These are phyloP conservation scores for Syndactyla subalaris DNA, from an alignment of 2,797 vertebrate species.

Conservation along the genomic window DNA sequence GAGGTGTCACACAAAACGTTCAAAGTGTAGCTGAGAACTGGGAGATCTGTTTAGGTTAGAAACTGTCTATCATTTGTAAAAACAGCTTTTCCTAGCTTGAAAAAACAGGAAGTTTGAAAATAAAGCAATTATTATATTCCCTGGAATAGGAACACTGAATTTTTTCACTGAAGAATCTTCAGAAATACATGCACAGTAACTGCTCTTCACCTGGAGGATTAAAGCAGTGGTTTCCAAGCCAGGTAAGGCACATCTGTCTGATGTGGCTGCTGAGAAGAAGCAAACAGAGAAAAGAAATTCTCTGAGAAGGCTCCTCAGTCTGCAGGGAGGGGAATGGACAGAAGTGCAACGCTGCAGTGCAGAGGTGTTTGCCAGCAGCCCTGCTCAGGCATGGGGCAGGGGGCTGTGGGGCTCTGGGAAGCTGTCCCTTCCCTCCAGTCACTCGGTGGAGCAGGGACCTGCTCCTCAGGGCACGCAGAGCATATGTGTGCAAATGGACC, in stretches of 20 bases:
- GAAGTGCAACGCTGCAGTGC: not conserved
- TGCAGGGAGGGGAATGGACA: not conserved
- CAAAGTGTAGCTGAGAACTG: not conserved
- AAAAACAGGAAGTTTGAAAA: not conserved
- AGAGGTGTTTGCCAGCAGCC: not conserved
- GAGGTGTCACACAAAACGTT: not conserved
- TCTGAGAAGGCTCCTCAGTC: not conserved
- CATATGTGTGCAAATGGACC: not conserved
- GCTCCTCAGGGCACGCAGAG: not conserved
- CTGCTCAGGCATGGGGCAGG: rapidly evolving
- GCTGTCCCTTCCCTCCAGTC: not conserved
- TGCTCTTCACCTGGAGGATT: not conserved
- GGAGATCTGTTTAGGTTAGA: not conserved
- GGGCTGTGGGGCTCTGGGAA: not conserved
- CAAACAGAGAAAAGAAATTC: not conserved
- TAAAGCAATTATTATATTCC: not conserved
- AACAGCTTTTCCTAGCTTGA: not conserved
- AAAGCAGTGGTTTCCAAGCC: not conserved
- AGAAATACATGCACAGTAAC: not conserved
- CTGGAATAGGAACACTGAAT: not conserved
- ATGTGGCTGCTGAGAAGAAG: not conserved
- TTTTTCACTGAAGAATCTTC: not conserved
- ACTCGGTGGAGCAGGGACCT: not conserved
- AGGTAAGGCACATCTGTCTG: not conserved
- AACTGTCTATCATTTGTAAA: not conserved